Evolutionary conservation across 2,888 invertebrate genomes (phyloP), one percentile per base, ranked within the genome.

Genomic region (Heliconius erato): DNA sequence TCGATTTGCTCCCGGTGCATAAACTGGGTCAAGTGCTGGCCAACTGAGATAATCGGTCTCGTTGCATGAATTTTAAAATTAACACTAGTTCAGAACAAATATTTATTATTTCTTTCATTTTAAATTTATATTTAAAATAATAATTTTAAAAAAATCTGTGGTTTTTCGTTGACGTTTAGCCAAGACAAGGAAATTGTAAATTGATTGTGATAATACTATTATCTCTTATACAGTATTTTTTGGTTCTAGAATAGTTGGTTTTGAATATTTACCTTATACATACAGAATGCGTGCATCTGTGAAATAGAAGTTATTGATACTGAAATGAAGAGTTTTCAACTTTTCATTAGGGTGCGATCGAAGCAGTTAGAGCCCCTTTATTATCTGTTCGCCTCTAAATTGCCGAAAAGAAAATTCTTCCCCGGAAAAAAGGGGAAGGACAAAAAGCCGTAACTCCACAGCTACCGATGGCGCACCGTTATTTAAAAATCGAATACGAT

Each of bases 351-450:
- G 93, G 95, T 91, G 93, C 93, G 92, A 94, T 94, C 91, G 92
- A 89, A 91, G 93, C 95, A 95, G 94, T 96, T 95, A 96, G 95
- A 95, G 95, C 95, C 96, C 94, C 95, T 96, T 96, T 96, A 96
- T 96, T 96, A 96, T 96, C 96, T 94, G 90, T 94, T 94, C 92
- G 94, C 91, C 93, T 95, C 92, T 95, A 95, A 96, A 96, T 96
- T 96, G 94, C 94, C 94, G 91, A 96, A 96, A 94, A 95, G 94
- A 94, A 40, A 96, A 94, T 94, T 94, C 92, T 91, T 92, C 91
- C 92, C 92, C 90, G 90, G 89, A 92, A 94, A 93, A 94, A 95
- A 92, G 93, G 94, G 94, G 93, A 91, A 92, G 94, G 92, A 94
- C 93, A 94, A 94, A 90, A 95, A 94, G 94, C 94, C 93, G 94